Evolutionary conservation across 2,113 vertebrate species (phyloP), one percentile per base, ranked within the genome.

Genomic region (Malurus elegans): DNA sequence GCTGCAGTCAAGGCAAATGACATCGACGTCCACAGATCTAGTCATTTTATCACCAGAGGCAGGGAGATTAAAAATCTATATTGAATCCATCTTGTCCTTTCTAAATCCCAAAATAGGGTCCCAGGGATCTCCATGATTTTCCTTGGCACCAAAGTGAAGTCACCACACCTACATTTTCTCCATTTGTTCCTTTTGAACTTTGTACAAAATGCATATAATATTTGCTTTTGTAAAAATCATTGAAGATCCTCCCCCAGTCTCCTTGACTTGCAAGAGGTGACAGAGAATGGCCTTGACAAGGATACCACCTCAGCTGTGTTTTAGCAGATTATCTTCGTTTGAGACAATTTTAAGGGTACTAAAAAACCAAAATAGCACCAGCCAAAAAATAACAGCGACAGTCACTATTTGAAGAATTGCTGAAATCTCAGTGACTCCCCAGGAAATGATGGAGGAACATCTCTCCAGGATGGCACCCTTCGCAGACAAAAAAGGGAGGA

Each of bases 131-230:
- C 6, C 2, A 1, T 40, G 6, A 13, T 56, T 61, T 81, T 45
- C 9, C 18, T 28, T 64, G 21, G 11, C 14, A 66, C 4, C 8
- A 66, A 74, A 82, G 17, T n/a, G 8, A 90, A 74, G 8, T 9
- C 36, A 48, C 14, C 1, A 1, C 0, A 2, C 3, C 32, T 71
- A 15, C 21, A 36, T 34, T 51, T 88, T 88, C n/a, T 67, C 23
- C 15, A 18, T 47, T 71, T 86, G 10, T 32, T 91, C 6, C 14
- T 56, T 58, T n/a, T 38, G 23, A 90, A 66, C 3, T 40, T 85
- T 0, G 0, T 36, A 31, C 7, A 74, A 85, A n/a, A 71, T 42
- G 5, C 3, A 6, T 19, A 4, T 8, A 65, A 45, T 6, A 36
- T 58, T 62, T 82, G 14, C 6, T 0, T 67, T 58, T 31, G 19